phyloP scores from a whole-genome alignment of 2,888 invertebrate genomes.

The Cryptus armator region DNA sequence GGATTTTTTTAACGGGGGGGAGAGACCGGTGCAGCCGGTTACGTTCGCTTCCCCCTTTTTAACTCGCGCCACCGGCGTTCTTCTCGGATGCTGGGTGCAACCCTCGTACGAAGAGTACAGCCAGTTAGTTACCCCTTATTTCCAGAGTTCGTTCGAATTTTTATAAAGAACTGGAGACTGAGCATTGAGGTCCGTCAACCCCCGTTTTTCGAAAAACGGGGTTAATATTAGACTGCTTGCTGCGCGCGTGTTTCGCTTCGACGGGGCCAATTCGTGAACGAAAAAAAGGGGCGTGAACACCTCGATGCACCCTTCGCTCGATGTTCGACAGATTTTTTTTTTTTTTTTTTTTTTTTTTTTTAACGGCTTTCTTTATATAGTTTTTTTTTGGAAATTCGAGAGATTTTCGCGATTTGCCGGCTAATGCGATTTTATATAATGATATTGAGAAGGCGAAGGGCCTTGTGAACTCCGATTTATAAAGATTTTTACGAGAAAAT shows the following conservation, averaged over 20 bases:
- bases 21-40: conserved; percentile 66
- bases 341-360: neutral
- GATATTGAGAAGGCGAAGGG: neutral
- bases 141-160: conserved; percentile 60
- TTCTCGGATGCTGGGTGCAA: conserved; percentile 33
- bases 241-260: conserved; percentile 48
- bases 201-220: conserved; percentile 64
- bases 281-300: conserved; percentile 67
- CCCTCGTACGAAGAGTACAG: conserved; percentile 55
- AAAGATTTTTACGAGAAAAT: neutral
- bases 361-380: neutral
- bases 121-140: conserved; percentile 68
- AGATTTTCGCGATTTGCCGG: neutral
- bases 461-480: neutral
- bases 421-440: neutral
- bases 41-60: conserved; percentile 51
- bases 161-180: conserved; percentile 55
- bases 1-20: conserved; percentile 58
- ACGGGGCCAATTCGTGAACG: conserved; percentile 61
- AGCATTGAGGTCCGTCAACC: conserved; percentile 6
- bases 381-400: neutral
- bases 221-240: conserved; percentile 70
- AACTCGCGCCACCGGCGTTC: conserved; percentile 27
- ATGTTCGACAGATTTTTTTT: neutral
- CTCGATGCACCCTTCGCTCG: conserved; percentile 12